Conservation (phyloP, 2,113 vertebrate species). For the Rhinopomastus cyanomelas region DNA sequence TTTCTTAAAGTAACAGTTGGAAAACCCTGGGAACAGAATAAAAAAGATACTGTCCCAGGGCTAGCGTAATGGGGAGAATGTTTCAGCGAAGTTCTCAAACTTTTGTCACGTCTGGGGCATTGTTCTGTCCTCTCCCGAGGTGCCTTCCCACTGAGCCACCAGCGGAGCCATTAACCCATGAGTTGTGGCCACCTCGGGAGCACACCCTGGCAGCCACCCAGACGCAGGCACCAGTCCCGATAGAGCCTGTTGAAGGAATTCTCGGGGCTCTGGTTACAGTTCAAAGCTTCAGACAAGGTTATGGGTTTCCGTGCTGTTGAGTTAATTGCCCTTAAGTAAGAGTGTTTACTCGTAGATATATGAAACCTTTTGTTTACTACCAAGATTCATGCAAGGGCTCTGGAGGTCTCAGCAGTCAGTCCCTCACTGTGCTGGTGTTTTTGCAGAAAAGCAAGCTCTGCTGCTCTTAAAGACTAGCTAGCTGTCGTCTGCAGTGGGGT, state of each 20-base stretch:
- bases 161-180: background rate
- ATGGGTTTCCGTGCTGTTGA: background rate
- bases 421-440: background rate
- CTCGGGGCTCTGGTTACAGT: background rate
- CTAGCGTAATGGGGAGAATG: background rate
- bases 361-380: background rate
- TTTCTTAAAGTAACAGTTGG: background rate
- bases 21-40: background rate
- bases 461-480: background rate
- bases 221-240: background rate
- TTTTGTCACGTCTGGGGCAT: fast-evolving
- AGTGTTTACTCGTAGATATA: background rate
- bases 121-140: background rate
- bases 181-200: background rate
- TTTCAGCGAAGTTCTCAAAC: background rate
- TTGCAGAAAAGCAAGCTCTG: background rate
- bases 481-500: background rate
- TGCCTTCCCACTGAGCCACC: background rate
- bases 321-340: background rate
- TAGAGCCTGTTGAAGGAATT: background rate
- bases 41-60: background rate
- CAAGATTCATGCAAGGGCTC: background rate
- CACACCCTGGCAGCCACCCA: background rate
- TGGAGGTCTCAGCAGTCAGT: background rate
- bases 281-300: background rate